Conservation (phyloP, 2,113 vertebrate species). For the Myrmecobius fasciatus region DNA sequence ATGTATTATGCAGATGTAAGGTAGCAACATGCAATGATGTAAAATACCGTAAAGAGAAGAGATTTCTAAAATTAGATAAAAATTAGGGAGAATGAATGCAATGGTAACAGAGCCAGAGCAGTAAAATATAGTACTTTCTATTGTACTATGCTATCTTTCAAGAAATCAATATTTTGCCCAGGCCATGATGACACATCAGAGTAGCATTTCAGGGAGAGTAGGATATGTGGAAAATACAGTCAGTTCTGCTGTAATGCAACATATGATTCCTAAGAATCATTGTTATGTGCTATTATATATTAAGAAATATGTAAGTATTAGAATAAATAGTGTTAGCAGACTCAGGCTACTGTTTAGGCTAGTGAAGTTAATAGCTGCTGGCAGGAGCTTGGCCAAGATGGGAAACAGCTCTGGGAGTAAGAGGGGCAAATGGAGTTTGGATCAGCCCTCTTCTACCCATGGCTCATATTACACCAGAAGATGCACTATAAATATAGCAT, state of each 20-base stretch:
- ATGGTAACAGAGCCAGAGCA: conserved; percentile 10
- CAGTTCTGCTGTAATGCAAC: background rate
- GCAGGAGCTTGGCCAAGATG: background rate
- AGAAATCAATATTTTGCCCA: background rate
- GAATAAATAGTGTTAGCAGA: background rate
- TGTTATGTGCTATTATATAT: background rate
- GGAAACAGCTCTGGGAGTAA: background rate
- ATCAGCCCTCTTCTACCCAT: background rate
- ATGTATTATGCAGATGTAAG: conserved; percentile 33
- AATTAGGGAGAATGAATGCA: background rate
- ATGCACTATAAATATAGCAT: background rate
- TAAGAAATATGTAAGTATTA: background rate
- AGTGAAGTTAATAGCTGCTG: background rate
- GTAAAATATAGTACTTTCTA: background rate
- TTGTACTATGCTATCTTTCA: background rate
- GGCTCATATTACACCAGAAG: background rate
- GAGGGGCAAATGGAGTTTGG: background rate
- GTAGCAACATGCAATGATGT: conserved; percentile 23
- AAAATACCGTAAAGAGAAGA: background rate
- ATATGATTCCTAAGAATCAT: background rate
- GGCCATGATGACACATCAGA: background rate
- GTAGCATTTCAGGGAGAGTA: background rate
- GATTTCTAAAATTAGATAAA: conserved; percentile 24
- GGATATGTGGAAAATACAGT: background rate
- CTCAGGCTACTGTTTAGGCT: background rate